Conservation (phyloP, 2,888 invertebrate species). For the Drosophila multiciliata region DNA sequence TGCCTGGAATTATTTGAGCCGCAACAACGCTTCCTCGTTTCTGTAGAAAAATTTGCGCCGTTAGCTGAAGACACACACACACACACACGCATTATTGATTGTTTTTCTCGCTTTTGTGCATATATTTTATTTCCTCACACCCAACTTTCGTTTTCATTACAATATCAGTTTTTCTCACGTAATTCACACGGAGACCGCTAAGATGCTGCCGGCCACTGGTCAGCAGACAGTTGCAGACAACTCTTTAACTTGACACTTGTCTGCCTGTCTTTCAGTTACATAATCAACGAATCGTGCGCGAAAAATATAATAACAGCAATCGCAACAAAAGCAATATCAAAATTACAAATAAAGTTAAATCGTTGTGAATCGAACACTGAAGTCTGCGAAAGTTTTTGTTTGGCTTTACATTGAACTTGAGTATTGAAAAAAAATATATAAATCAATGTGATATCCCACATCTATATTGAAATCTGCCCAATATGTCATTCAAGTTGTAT, state of each 20-base stretch:
- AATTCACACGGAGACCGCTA: slow-evolving; percentile 21
- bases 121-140: slow-evolving; percentile 38
- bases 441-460: not conserved
- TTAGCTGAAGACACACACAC: slow-evolving; percentile 12
- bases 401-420: slow-evolving; percentile 52
- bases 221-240: slow-evolving; percentile 34
- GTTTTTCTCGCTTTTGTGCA: slow-evolving; percentile 9
- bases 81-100: slow-evolving; percentile 27
- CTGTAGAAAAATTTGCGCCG: slow-evolving; percentile 5
- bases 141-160: slow-evolving; percentile 70
- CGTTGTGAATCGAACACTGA: not conserved
- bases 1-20: slow-evolving; percentile 9
- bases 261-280: slow-evolving; percentile 38
- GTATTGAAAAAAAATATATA: not conserved
- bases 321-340: slow-evolving; percentile 41
- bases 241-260: slow-evolving; percentile 64
- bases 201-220: slow-evolving; percentile 31
- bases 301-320: slow-evolving; percentile 32
- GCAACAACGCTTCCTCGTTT: slow-evolving; percentile 37
- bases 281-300: slow-evolving; percentile 49
- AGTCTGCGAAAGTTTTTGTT: slow-evolving; percentile 53
- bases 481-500: slow-evolving; percentile 8
- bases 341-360: slow-evolving; percentile 14
- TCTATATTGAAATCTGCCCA: slow-evolving; percentile 10
- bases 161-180: slow-evolving; percentile 60